A percentile compares a stretch with the other conserved stretches of the same genome.
Conservation (phyloP, 2,888 invertebrate genomes). For the Chrysina gloriosa region DNA sequence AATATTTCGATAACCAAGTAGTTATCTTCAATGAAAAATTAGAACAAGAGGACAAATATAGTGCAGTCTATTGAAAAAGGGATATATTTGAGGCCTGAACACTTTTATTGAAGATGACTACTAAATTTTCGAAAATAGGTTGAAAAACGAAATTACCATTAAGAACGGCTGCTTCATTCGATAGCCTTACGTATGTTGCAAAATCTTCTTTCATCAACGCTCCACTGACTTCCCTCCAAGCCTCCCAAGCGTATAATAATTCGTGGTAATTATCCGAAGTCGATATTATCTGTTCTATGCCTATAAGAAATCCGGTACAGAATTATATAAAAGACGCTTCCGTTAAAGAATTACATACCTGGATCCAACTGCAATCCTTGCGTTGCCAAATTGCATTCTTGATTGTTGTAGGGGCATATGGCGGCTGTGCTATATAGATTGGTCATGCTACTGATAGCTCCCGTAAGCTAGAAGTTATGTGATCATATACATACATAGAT, state of each 20-base stretch:
- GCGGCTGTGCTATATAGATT: conserved; percentile 64
- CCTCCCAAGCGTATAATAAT: conserved; percentile 73
- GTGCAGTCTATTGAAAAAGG: too few relatives aligned
- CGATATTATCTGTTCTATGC: conserved; percentile 62
- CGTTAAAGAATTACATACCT: conserved; percentile 50
- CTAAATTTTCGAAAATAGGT: neutral
- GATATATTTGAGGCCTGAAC: too few relatives aligned
- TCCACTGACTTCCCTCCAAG: conserved; percentile 75
- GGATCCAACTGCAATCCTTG: conserved; percentile 61
- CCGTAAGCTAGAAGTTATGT: conserved; percentile 51
- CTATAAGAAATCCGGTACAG: conserved; percentile 49
- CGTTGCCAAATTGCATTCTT: conserved; percentile 57
- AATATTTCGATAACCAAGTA: too few relatives aligned
- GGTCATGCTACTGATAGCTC: conserved; percentile 51
- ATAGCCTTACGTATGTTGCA: conserved; percentile 71
- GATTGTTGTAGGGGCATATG: conserved; percentile 62
- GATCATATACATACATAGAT: neutral
- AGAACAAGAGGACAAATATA: too few relatives aligned
- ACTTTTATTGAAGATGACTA: too few relatives aligned
- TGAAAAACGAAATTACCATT: conserved; percentile 59
- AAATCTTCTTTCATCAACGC: conserved; percentile 71
- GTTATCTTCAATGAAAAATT: too few relatives aligned
- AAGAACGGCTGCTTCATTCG: conserved; percentile 71
- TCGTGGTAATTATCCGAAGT: conserved; percentile 71
- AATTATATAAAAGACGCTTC: neutral